Evolutionary conservation across 2,888 invertebrate species (phyloP).

Genomic region (Callosobruchus maculatus): DNA sequence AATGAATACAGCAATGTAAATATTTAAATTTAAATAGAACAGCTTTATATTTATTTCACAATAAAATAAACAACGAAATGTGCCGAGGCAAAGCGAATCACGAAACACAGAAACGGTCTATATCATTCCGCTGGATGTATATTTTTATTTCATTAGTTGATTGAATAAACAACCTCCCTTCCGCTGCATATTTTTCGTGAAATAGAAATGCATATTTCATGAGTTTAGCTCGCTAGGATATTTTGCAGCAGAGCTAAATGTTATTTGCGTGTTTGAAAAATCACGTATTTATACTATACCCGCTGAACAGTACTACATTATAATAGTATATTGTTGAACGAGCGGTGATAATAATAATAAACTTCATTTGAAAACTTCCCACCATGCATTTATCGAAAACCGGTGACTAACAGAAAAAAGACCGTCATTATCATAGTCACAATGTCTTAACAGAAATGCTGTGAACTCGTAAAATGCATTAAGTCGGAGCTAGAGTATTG

Average conservation of each 20-base stretch:
- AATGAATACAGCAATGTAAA: background rate
- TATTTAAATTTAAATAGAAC: background rate
- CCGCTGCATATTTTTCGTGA: background rate
- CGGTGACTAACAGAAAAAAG: too few species aligned
- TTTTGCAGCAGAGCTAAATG: background rate
- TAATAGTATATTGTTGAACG: too few species aligned
- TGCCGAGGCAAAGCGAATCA: background rate
- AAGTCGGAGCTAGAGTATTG: too few species aligned
- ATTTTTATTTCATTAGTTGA: background rate
- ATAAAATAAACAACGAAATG: background rate
- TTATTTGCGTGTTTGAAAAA: background rate
- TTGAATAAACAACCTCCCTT: background rate
- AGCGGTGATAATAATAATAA: too few species aligned
- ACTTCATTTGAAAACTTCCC: too few species aligned
- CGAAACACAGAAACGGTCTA: background rate
- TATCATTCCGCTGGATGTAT: background rate
- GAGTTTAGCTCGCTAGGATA: background rate
- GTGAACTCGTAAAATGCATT: too few species aligned
- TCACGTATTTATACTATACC: background rate
- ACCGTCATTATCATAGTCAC: too few species aligned
- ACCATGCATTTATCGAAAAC: too few species aligned
- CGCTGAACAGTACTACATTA: too few species aligned
- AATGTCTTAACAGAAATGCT: too few species aligned
- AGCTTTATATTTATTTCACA: background rate
- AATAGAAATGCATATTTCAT: background rate